phyloP scores from a whole-genome alignment of 2,888 invertebrate species.

The Protophormia terraenovae region DNA sequence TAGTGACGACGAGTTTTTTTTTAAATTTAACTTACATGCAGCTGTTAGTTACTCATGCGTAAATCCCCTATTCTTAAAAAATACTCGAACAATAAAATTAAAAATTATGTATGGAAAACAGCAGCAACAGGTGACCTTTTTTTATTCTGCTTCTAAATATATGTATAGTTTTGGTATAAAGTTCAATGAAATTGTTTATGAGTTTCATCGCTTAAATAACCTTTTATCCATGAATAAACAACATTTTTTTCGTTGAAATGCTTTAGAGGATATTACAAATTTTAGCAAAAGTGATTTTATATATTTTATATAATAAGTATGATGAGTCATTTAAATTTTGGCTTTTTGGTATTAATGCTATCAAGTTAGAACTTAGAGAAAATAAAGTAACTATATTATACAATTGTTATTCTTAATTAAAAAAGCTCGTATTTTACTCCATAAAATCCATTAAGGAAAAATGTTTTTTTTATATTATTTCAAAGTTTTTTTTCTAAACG shows the following conservation, averaged over 20 bases:
- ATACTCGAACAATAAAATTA: neutral
- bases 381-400: too few relatives aligned
- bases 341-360: too few relatives aligned
- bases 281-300: neutral
- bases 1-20: slow-evolving; percentile 29
- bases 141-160: neutral
- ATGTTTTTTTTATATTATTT: too few relatives aligned
- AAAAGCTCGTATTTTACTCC: too few relatives aligned
- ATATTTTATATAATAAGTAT: too few relatives aligned
- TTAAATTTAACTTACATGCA: slow-evolving; percentile 26
- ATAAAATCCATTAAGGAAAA: too few relatives aligned
- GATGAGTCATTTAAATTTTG: too few relatives aligned
- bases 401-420: too few relatives aligned
- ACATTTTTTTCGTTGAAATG: neutral
- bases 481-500: too few relatives aligned
- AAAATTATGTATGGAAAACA: too few relatives aligned
- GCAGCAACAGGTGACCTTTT: slow-evolving; percentile 51
- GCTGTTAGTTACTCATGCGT: slow-evolving; percentile 67
- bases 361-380: too few relatives aligned
- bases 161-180: slow-evolving; percentile 23
- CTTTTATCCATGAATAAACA: neutral
- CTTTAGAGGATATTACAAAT: neutral
- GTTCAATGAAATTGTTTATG: slow-evolving; percentile 41
- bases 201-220: neutral
- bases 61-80: slow-evolving; percentile 61